Base-by-base conservation (phyloP, 2,888 invertebrate genomes). In the Caenorhabditis sp. region DNA sequence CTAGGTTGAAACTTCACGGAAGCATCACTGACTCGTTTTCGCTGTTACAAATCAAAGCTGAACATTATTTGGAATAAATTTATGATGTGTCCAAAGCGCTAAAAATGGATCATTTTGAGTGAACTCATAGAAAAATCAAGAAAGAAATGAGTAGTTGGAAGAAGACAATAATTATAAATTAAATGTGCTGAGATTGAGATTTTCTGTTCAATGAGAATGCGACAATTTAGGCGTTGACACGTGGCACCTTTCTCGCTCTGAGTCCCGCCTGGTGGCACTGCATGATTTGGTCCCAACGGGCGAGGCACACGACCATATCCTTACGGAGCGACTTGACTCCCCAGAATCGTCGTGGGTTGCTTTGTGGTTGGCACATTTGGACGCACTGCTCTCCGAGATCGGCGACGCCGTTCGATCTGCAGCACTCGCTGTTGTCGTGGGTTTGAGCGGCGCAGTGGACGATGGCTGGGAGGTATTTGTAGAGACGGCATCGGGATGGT, bases 231-330 rank as follows among this genome's bases (percentile, higher is more conserved):
- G 75, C 81, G 10, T 24, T 59, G 35, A 64, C 58, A 74, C 88
- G 84, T 54, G 88, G 87, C 69, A 91, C 90, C 76, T 91, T 91
- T 76, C 91, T 82, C 16, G 91, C 91, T 41, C 91, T 87, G 41
- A 91, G 90, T 22, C 91, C 91, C 6, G 89, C 84, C 79, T 91
- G 91, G 73, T 91, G 90, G 64, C 91, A 91, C 51, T 89, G 87
- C 91, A 91, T 90, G 66, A 90, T 89, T 80, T 91, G 91, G 76
- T 91, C 91, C 91, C 91, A 91, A 64, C 91, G 91, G 66, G 91
- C 89, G 7, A 91, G 84, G 63, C 91, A 91, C 38, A 89, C 86
- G 24, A 91, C 91, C 54, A 91, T 82, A 83, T 91, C 91, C 76
- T 90, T 91, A 26, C 91, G 84, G 44, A 91, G 86, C 16, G 90